Conservation (phyloP, 1,140 invertebrate species). For the Bombus ignitus region DNA sequence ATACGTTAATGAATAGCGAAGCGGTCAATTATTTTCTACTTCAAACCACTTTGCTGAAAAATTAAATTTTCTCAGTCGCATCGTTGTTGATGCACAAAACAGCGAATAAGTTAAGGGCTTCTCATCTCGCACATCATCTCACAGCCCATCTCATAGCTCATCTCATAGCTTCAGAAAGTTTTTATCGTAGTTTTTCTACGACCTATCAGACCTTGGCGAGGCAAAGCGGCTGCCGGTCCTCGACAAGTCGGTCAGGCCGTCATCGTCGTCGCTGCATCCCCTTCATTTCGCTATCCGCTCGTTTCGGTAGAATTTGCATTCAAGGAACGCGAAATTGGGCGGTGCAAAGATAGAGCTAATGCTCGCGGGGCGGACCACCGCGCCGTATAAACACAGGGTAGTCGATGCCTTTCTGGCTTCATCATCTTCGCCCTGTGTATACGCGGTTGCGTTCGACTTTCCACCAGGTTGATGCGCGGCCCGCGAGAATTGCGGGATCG, state of each 20-base stretch:
- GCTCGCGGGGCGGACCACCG: slow-evolving; percentile 65
- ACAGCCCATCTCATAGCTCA: background rate
- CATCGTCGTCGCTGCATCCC: slow-evolving; percentile 71
- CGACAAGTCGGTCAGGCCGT: slow-evolving; percentile 61
- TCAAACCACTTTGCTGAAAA: too few relatives aligned
- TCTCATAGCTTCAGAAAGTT: background rate
- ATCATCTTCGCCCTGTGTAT: slow-evolving; percentile 58
- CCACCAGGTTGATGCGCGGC: background rate
- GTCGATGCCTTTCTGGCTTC: slow-evolving; percentile 70
- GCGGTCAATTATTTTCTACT: too few relatives aligned
- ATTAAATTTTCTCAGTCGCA: too few relatives aligned
- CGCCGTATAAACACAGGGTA: slow-evolving; percentile 79
- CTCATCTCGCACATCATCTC: too few relatives aligned
- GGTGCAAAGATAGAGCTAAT: slow-evolving; percentile 76
- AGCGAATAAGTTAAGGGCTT: too few relatives aligned
- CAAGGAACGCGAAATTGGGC: slow-evolving; percentile 75
- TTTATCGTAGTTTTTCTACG: background rate
- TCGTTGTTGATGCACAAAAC: too few relatives aligned
- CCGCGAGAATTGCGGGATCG: slow-evolving; percentile 26
- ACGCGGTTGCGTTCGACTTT: slow-evolving; percentile 52
- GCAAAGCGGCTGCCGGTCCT: slow-evolving; percentile 60
- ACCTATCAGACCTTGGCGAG: slow-evolving; percentile 37
- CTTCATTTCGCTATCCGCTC: slow-evolving; percentile 75
- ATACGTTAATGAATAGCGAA: too few relatives aligned
- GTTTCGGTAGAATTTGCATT: slow-evolving; percentile 78